A percentile compares a stretch with the other conserved stretches of the same genome.
These are phyloP conservation scores for Lepidocolaptes lacrymiger DNA, from an alignment of 2,797 vertebrate species.

Conservation along the genomic window DNA sequence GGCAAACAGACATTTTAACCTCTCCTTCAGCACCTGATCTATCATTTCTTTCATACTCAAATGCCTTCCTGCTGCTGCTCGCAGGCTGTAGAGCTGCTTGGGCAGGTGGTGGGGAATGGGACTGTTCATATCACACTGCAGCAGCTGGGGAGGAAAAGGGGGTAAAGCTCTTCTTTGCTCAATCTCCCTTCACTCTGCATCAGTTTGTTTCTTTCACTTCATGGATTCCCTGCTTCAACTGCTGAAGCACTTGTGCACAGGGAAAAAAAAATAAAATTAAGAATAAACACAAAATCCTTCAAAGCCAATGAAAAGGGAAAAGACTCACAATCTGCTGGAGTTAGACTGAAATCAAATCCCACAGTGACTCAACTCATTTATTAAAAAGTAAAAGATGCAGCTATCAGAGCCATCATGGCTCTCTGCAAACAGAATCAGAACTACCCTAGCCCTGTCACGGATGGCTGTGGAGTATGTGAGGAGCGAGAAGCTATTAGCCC, in stretches of 20 bases:
- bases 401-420: not conserved
- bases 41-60: not conserved
- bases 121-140: not conserved
- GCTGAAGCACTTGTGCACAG: not conserved
- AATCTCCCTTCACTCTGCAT: fast-evolving
- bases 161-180: not conserved
- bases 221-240: not conserved
- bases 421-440: not conserved
- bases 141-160: not conserved
- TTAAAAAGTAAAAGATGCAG: not conserved
- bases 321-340: not conserved
- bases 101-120: not conserved
- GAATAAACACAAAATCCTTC: not conserved
- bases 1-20: slow-evolving; percentile 31
- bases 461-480: fast-evolving
- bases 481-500: not conserved
- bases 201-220: not conserved
- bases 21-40: slow-evolving; percentile 46
- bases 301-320: not conserved
- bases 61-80: not conserved
- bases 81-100: not conserved
- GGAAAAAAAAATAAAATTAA: fast-evolving
- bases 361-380: fast-evolving
- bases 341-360: not conserved
- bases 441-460: not conserved